These are phyloP conservation scores for Harpalus rufipes DNA, from an alignment of 2,888 invertebrate genomes.

Conservation along the genomic window DNA sequence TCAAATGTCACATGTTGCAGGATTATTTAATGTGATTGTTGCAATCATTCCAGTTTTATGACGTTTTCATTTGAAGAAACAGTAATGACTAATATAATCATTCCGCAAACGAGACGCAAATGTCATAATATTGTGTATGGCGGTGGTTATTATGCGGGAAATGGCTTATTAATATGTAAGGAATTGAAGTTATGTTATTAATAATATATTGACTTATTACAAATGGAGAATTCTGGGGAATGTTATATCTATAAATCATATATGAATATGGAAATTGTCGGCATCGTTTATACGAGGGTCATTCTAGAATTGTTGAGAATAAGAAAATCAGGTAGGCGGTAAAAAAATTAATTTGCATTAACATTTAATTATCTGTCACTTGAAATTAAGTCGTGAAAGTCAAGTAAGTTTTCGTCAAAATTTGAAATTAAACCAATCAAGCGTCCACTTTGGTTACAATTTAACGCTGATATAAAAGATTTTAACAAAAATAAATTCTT, in stretches of 20 bases:
- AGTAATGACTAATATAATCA: constrained; percentile 30
- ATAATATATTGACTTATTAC: constrained; percentile 3
- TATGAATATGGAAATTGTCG: constrained; percentile 24
- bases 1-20: constrained; percentile 22
- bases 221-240: neutral
- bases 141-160: constrained; percentile 9
- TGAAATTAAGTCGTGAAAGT: no score
- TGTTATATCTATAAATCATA: constrained; percentile 9
- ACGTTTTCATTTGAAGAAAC: constrained; percentile 9
- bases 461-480: no score
- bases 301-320: no score
- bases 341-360: no score
- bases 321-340: no score
- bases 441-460: no score
- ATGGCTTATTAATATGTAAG: constrained; percentile 14
- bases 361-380: no score
- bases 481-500: no score
- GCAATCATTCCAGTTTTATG: constrained; percentile 1
- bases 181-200: neutral
- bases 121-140: constrained; percentile 25
- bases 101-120: neutral
- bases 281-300: no score
- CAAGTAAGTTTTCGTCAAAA: no score
- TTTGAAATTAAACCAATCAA: no score
- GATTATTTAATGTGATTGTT: constrained; percentile 39